Evolutionary conservation across 2,113 vertebrate species (phyloP).

Genomic region (Ceyx margarethae): DNA sequence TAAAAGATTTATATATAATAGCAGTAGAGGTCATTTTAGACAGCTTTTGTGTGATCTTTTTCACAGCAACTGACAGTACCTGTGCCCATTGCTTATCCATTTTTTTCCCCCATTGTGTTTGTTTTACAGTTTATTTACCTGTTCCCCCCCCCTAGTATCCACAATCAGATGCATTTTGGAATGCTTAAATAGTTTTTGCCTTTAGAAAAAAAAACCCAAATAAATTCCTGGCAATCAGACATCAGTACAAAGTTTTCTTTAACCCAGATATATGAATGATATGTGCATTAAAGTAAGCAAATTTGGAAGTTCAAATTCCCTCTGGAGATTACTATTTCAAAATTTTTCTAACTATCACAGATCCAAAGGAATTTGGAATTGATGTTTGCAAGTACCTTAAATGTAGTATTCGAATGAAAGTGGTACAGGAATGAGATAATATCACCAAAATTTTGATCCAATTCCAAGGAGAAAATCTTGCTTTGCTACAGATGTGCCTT

Average conservation of each 20-base stretch:
- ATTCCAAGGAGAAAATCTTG: constrained; percentile 59
- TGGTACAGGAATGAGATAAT: constrained; percentile 18
- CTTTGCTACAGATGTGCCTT: constrained; percentile 52
- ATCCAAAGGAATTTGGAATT: background rate
- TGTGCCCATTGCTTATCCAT: background rate
- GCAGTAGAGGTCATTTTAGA: background rate
- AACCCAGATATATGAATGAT: background rate
- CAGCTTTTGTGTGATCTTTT: background rate
- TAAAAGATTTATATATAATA: background rate
- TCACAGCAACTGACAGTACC: background rate
- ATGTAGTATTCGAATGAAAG: constrained; percentile 34
- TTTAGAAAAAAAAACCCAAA: background rate
- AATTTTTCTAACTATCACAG: background rate
- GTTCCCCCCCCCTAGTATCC: background rate
- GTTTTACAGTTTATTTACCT: background rate
- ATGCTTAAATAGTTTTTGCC: background rate
- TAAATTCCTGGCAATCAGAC: constrained; percentile 25
- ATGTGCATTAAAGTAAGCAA: constrained; percentile 5
- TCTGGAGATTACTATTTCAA: constrained; percentile 32
- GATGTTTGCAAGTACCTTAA: constrained; percentile 18
- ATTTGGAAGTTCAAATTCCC: constrained; percentile 9
- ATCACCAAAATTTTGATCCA: constrained; percentile 54
- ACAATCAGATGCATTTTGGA: constrained; percentile 15
- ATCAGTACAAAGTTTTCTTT: constrained; percentile 25
- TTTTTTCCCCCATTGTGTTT: background rate